Percentiles rank a stretch among this genome's conserved stretches.
Evolutionary conservation across 2,888 invertebrate genomes (phyloP).

Genomic region (Steromphala cineraria): DNA sequence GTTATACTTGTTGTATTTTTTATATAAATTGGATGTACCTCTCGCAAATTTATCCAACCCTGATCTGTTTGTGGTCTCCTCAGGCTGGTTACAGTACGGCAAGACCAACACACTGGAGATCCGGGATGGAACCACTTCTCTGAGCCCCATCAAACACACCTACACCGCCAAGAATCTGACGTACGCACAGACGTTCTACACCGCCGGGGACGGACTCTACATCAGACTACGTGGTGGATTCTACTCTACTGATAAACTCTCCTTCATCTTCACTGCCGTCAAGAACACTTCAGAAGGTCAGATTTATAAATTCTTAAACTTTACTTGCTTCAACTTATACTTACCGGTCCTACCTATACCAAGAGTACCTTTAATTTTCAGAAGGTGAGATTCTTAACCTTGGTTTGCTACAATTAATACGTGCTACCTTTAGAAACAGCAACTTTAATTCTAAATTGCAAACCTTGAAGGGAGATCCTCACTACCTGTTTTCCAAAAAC

Average conservation of each 20-base stretch:
- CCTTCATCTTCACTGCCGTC: constrained; percentile 63
- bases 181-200: constrained; percentile 49
- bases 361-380: too few relatives aligned
- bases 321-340: too few relatives aligned
- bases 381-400: constrained; percentile 43
- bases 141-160: constrained; percentile 44
- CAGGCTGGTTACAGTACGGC: constrained; percentile 60
- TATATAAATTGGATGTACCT: too few relatives aligned
- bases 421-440: too few relatives aligned
- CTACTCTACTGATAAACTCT: constrained; percentile 57
- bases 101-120: constrained; percentile 57
- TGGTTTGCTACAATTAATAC: too few relatives aligned
- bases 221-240: constrained; percentile 60
- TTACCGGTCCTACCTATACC: too few relatives aligned
- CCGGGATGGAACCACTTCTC: constrained; percentile 60
- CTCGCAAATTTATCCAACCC: too few relatives aligned
- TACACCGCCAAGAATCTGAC: constrained; percentile 60
- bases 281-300: constrained; percentile 59
- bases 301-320: constrained; percentile 15
- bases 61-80: background rate
- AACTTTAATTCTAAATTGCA: too few relatives aligned
- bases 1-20: too few relatives aligned
- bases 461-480: too few relatives aligned
- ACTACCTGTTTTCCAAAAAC: too few relatives aligned
- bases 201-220: constrained; percentile 57